Conservation (phyloP, 2,113 vertebrate species). For the Limanda limanda region DNA sequence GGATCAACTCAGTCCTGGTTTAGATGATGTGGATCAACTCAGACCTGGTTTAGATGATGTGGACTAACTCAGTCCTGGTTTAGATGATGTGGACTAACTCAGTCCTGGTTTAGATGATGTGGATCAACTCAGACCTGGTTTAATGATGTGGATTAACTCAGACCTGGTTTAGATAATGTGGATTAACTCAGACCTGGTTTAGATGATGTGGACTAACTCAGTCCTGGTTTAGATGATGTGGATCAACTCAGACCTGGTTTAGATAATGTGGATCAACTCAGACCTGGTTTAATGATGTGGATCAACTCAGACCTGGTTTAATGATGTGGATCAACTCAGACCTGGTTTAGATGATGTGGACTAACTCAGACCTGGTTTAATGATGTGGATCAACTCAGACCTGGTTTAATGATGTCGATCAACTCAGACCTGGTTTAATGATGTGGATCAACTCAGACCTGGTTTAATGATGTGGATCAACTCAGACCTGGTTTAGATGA, state of each 20-base stretch:
- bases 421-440: background rate
- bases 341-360: background rate
- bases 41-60: background rate
- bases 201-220: background rate
- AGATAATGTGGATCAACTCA: no score
- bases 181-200: background rate
- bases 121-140: background rate
- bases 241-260: background rate
- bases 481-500: conserved; percentile 87
- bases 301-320: background rate
- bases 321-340: no score
- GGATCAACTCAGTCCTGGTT: no score
- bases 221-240: background rate
- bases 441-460: conserved; percentile 72
- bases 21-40: no score
- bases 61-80: background rate
- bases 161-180: background rate
- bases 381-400: background rate
- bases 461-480: background rate
- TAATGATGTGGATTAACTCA: background rate
- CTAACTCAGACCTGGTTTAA: background rate
- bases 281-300: background rate
- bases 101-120: background rate
- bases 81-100: no score
- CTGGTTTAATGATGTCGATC: conserved; percentile 72